A percentile compares a stretch with the other conserved stretches of the same genome.
phyloP scores from a whole-genome alignment of 92 coral and sea anemone species.

The Metridium senile region DNA sequence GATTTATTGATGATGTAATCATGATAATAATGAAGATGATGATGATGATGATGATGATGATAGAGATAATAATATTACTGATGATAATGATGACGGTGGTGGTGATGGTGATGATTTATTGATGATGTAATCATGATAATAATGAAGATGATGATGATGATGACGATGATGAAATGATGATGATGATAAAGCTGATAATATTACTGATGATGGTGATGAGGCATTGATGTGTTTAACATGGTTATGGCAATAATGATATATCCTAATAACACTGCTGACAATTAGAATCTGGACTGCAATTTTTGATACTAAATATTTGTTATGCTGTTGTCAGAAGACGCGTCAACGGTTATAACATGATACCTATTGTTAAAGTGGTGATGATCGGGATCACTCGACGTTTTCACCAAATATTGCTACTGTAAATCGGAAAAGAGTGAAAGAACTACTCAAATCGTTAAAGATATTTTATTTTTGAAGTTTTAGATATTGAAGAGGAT shows the following conservation, averaged over 20 bases:
- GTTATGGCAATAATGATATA: background rate
- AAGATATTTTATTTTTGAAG: constrained; percentile 25
- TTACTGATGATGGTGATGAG: background rate
- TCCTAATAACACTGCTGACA: background rate
- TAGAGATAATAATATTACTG: background rate
- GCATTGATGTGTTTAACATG: no score
- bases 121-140: background rate
- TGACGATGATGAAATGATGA: background rate
- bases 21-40: background rate
- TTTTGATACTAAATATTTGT: no score
- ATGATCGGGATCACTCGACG: no score
- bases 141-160: background rate
- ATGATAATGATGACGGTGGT: constrained; percentile 1
- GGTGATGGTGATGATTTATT: constrained; percentile 2
- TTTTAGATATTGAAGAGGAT: constrained; percentile 66
- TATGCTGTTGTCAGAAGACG: no score
- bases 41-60: background rate
- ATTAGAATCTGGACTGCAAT: no score
- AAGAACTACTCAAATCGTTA: no score
- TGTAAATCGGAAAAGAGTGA: no score
- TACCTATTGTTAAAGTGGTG: no score
- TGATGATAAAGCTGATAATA: background rate
- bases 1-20: no score
- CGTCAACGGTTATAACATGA: no score
- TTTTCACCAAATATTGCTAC: no score